phyloP scores from a whole-genome alignment of 2,888 invertebrate species.

The Drosophila mimica region DNA sequence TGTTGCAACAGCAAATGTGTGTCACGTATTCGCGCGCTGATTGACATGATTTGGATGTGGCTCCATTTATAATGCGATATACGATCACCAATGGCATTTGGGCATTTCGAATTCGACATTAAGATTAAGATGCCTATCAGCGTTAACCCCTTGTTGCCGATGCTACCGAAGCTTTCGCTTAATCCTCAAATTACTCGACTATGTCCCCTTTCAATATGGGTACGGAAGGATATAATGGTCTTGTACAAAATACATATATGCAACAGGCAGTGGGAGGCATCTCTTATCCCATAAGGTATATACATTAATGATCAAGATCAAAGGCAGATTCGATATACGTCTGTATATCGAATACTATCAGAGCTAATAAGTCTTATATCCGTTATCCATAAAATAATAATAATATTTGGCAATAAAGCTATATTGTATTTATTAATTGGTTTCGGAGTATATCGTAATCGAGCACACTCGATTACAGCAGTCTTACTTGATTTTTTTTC shows the following conservation, averaged over 20 bases:
- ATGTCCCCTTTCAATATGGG: slow-evolving; percentile 14
- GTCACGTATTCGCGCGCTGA: slow-evolving; percentile 70
- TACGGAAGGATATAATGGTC: neutral
- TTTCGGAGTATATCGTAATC: neutral
- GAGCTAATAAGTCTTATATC: neutral
- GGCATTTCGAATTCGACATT: slow-evolving; percentile 12
- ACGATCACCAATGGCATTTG: slow-evolving; percentile 4
- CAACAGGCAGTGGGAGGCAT: neutral
- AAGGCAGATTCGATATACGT: neutral
- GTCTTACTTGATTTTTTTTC: neutral
- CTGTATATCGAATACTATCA: neutral
- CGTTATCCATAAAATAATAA: neutral
- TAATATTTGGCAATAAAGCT: neutral
- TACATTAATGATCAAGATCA: neutral
- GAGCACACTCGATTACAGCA: neutral
- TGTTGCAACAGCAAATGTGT: slow-evolving; percentile 62
- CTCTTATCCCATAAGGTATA: neutral
- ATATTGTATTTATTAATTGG: neutral
- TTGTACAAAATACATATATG: neutral
- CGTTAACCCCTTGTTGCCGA: slow-evolving; percentile 52
- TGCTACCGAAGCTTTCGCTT: slow-evolving; percentile 25
- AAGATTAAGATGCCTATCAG: slow-evolving; percentile 33
- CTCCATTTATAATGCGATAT: slow-evolving; percentile 32
- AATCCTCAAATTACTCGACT: slow-evolving; percentile 42
- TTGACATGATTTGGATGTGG: slow-evolving; percentile 72